Evolutionary conservation across 1,140 invertebrate genomes (phyloP), one percentile per base, ranked within the genome.

Genomic region (Ptiloglossa arizonensis): DNA sequence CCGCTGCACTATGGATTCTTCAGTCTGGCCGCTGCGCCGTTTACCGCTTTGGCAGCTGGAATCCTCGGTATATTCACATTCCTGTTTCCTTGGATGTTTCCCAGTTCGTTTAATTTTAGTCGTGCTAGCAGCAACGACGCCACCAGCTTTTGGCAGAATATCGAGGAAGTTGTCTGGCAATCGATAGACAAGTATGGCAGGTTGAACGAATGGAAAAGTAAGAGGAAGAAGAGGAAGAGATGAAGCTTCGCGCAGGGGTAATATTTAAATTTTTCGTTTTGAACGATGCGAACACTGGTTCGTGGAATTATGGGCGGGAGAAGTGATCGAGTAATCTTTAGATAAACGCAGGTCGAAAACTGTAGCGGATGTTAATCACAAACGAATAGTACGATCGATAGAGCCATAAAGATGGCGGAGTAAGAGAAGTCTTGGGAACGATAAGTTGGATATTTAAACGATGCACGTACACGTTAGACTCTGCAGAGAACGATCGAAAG

Each of bases 1-100:
- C 92, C 92, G 0, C 52, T 93, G 19, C 90, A 91, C 81, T 93
- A 93, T 41, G 87, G 91, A 0, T 85, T 93, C 29, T 90, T 92
- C 66, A 91, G 91, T 32, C 62, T 93, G 38, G 86, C 90, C 5
- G 87, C 91, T 2, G 90, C 92, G 0, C 92, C 91, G 0, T 92
- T 92, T 38, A 89, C 90, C 4, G 91, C 91, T 3, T 86, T 92
- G 17, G 91, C 91, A 0, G 92, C 91, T n/a, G 91, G 91, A 0
- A 38, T 92, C 11, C 62, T 92, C 5, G 91, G 92, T 5, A 79
- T 92, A 0, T 87, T 88, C 0, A 89, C 91, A 0, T 88, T 92
- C 60, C 32, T 91, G 8, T 91, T 92, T 46, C 92, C 92, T 0
- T 93, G 89, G 88, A 85, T 89, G 22, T 87, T 92, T 71, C 91